phyloP scores from a whole-genome alignment of 2,113 vertebrate species.

The Synodontis membranacea region DNA sequence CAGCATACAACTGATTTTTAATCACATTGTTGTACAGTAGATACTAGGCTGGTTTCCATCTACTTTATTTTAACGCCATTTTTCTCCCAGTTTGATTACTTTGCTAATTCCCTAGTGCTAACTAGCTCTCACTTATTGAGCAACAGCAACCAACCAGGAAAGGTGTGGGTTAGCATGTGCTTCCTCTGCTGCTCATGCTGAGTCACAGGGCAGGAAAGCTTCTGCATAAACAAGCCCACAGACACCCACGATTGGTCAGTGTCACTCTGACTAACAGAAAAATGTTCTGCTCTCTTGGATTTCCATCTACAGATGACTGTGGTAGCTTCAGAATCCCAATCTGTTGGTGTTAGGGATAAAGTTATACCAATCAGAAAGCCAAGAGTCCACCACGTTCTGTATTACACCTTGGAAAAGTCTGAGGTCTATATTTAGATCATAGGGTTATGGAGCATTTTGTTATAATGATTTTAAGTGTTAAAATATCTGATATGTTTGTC shows the following conservation, averaged over 20 bases:
- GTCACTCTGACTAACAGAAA: background rate
- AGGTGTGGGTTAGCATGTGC: background rate
- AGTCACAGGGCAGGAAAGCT: background rate
- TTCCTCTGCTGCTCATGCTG: background rate
- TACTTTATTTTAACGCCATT: background rate
- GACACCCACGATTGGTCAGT: background rate
- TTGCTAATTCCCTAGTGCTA: background rate
- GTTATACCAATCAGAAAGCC: background rate
- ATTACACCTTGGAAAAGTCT: background rate
- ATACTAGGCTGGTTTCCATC: background rate
- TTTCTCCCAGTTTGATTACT: background rate
- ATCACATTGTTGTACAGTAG: too few relatives aligned
- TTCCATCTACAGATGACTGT: background rate
- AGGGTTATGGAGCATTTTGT: background rate
- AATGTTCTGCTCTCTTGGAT: background rate
- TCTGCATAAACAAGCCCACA: background rate
- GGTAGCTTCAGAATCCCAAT: background rate
- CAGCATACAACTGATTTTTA: too few relatives aligned
- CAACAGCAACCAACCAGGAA: background rate
- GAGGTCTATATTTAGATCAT: background rate
- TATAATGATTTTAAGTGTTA: background rate
- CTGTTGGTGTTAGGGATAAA: background rate
- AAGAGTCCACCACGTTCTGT: background rate
- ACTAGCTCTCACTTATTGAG: background rate
- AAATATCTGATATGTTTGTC: too few relatives aligned